Evolutionary conservation across 1,140 invertebrate species (phyloP).

Genomic region (Pectinophora gossypiella): DNA sequence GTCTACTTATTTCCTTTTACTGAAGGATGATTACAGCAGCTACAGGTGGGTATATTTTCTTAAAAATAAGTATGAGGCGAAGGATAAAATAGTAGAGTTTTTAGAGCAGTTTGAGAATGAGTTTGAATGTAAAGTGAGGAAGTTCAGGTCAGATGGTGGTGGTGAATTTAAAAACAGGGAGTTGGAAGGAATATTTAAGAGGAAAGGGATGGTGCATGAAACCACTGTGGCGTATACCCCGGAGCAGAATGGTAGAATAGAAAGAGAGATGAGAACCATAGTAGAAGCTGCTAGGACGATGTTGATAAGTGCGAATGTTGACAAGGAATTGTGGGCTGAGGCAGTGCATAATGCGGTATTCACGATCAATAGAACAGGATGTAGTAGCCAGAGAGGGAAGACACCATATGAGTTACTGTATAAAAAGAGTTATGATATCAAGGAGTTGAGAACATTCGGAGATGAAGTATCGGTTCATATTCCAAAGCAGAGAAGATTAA

Average conservation of each 20-base stretch:
- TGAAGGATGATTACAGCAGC: constrained; percentile 29
- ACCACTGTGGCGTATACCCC: constrained; percentile 31
- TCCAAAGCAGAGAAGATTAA: constrained; percentile 18
- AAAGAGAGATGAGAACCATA: constrained; percentile 13
- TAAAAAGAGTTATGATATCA: constrained; percentile 15
- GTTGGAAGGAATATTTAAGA: constrained; percentile 20
- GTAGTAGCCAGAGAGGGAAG: constrained; percentile 11
- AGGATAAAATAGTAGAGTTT: constrained; percentile 4
- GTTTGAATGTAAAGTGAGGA: constrained; percentile 31
- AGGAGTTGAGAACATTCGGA: constrained; percentile 13
- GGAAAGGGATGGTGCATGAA: constrained; percentile 23
- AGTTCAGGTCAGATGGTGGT: constrained; percentile 50
- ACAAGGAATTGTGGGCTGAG: constrained; percentile 21
- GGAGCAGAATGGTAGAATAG: constrained; percentile 45
- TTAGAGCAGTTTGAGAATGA: constrained; percentile 23
- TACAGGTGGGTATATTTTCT: constrained; percentile 28
- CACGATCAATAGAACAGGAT: constrained; percentile 22
- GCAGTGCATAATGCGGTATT: constrained; percentile 17
- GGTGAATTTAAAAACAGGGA: constrained; percentile 42
- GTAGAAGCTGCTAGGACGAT: constrained; percentile 16
- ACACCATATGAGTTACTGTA: constrained; percentile 20
- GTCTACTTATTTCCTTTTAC: constrained; percentile 21
- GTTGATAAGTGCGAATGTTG: constrained; percentile 11
- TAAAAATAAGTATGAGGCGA: constrained; percentile 17
- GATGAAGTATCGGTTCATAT: constrained; percentile 15